Base-by-base conservation (phyloP, 2,113 vertebrate species). In the Pteropus alecto region DNA sequence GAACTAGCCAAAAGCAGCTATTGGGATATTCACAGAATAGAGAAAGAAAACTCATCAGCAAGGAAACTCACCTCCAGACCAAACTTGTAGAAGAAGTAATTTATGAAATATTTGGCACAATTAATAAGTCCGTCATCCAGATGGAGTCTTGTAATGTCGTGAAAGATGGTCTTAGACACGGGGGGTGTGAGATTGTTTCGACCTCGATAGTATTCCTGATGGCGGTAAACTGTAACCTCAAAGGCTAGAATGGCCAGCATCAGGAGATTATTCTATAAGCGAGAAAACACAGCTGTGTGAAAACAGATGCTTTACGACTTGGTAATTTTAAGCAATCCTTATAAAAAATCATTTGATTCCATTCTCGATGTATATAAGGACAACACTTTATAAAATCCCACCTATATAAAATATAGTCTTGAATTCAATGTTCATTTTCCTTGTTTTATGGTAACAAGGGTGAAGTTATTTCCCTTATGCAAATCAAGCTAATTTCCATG, bases 31-130 rank as follows among this genome's bases (percentile, higher is more conserved):
- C 28, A 91, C 2, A 54, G 30, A 70, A 81, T 90, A 43, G 11
- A 89, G 51, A 43, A 78, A 86, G 12, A 74, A 19, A 96, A 30
- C 11, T 30, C 0, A 0, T 4, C 7, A 81, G n/a, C 19, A 35
- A 58, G 19, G 54, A 79, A 90, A 91, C 98, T 98, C 98, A 99
- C 99, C 99, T 99, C 99, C 76, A 99, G 98, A 67, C 99, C 99
- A 98, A 99, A 99, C 96, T 99, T 99, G 98, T 99, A 99, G 98
- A 99, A 99, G 98, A 99, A 99, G 98, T 99, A 99, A 98, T 99
- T 99, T 98, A 99, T 98, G 97, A 99, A 99, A 97, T 99, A 99
- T 98, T 99, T 99, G 98, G 99, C 98, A 98, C 99, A 99, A 97
- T 98, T 99, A 92, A 99, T 18, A 83, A 99, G 98, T 93, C 99